Conservation (phyloP, 2,888 invertebrate genomes). For the Pterostichus madidus region DNA sequence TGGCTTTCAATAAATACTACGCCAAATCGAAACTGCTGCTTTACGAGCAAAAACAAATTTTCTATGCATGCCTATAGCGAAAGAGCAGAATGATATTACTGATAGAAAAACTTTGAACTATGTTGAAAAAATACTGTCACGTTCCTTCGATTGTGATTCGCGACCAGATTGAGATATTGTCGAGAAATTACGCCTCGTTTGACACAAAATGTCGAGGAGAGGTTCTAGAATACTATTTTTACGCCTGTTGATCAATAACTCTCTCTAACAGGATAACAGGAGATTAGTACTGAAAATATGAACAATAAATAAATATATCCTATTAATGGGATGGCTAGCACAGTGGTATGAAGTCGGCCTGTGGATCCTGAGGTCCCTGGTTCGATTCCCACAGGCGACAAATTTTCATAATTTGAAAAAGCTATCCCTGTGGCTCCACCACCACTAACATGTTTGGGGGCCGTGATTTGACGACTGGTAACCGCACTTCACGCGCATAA, state of each 20-base stretch:
- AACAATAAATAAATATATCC: too few species aligned
- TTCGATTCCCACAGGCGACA: too few species aligned
- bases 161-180: slow-evolving; percentile 33
- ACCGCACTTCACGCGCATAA: too few species aligned
- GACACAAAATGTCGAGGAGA: background rate
- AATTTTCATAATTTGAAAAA: too few species aligned
- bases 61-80: slow-evolving; percentile 18
- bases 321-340: too few species aligned
- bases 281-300: too few species aligned
- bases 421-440: too few species aligned
- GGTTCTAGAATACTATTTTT: background rate
- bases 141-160: background rate
- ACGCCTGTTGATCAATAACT: slow-evolving; percentile 5
- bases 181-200: background rate
- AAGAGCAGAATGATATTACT: slow-evolving; percentile 10
- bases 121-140: background rate
- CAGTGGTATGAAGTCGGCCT: too few species aligned
- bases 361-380: too few species aligned
- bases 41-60: slow-evolving; percentile 53
- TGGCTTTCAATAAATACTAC: slow-evolving; percentile 14
- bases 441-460: too few species aligned
- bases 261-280: background rate
- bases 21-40: slow-evolving; percentile 21
- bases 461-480: too few species aligned
- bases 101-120: slow-evolving; percentile 30